A percentile compares a stretch with the other conserved stretches of the same genome.
phyloP scores from a whole-genome alignment of 2,888 invertebrate genomes.

The Limnephilus marmoratus region DNA sequence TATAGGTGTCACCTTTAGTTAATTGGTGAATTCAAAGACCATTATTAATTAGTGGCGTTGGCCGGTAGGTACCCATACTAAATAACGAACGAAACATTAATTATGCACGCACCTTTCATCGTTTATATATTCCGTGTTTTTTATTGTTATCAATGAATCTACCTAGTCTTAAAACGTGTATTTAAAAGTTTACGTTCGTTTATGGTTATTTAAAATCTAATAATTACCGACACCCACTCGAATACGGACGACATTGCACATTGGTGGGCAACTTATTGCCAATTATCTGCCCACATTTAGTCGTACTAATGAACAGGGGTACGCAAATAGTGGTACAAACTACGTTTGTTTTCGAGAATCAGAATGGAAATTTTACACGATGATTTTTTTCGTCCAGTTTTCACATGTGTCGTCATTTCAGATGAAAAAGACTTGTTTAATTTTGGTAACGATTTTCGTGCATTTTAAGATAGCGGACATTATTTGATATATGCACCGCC shows the following conservation, averaged over 20 bases:
- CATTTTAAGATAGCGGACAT: too few species aligned
- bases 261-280: background rate
- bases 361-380: too few species aligned
- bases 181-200: background rate
- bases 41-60: background rate
- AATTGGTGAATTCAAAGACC: conserved; percentile 30
- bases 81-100: conserved; percentile 24
- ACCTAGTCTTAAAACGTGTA: background rate
- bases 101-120: conserved; percentile 17
- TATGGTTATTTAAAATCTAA: background rate
- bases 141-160: background rate
- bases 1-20: background rate
- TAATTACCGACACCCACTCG: background rate
- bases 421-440: too few species aligned
- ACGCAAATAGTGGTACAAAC: background rate
- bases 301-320: background rate
- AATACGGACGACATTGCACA: background rate
- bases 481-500: too few species aligned
- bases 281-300: background rate
- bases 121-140: background rate
- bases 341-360: too few species aligned
- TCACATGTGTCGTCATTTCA: too few species aligned
- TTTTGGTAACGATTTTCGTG: too few species aligned
- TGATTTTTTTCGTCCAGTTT: too few species aligned
- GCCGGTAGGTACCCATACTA: background rate